phyloP scores from a whole-genome alignment of 2,113 vertebrate species.

The Pionites leucogaster region DNA sequence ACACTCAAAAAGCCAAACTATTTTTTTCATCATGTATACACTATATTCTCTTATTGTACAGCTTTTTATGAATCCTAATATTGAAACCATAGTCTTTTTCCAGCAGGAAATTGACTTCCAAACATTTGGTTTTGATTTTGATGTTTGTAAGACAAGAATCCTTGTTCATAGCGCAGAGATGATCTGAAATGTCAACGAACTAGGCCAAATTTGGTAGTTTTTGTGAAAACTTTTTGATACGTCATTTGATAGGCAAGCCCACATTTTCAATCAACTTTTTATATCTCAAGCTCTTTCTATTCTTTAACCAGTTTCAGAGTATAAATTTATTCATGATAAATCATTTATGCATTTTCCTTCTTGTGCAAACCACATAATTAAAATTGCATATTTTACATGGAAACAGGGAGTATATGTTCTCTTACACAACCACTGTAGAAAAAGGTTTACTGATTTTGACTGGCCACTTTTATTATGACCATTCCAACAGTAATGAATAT shows the following conservation, averaged over 20 bases:
- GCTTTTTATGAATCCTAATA: background rate
- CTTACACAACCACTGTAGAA: background rate
- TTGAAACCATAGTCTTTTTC: background rate
- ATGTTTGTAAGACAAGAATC: background rate
- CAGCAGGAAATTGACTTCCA: background rate
- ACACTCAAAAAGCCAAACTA: background rate
- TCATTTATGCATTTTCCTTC: background rate
- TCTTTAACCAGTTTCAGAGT: background rate
- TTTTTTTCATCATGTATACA: background rate
- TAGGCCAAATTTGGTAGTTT: background rate
- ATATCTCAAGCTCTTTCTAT: background rate
- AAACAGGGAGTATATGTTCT: background rate
- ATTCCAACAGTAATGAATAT: background rate
- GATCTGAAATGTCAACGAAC: background rate
- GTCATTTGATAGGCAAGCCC: background rate
- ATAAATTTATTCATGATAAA: background rate
- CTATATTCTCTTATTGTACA: background rate
- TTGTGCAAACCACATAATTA: background rate
- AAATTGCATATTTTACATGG: background rate
- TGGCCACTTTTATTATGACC: background rate
- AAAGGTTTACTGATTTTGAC: background rate
- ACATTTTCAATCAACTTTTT: background rate
- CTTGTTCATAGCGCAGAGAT: background rate
- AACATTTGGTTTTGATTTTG: background rate
- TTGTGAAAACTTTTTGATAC: background rate